phyloP scores from a whole-genome alignment of 2,113 vertebrate species.

The Cyprinodon tularosa region DNA sequence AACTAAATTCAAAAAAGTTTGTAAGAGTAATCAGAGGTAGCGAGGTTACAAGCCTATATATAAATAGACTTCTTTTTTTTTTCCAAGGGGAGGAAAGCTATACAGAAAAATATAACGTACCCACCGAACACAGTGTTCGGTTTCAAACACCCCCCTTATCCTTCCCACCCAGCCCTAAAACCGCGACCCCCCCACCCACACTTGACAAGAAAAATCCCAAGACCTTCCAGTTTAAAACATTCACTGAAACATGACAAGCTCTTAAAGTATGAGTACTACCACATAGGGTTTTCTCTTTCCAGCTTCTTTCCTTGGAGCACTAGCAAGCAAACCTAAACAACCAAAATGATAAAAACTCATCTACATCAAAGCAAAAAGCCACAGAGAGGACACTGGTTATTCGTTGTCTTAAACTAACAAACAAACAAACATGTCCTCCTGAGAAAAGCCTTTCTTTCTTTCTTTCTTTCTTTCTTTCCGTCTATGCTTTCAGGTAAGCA shows the following conservation, averaged over 20 bases:
- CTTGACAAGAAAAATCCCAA: conserved; percentile 77
- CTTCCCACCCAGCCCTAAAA: neutral
- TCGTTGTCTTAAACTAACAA: conserved; percentile 25
- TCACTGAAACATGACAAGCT: conserved; percentile 87
- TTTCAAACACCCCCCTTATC: conserved; percentile 77
- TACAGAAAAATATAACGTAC: conserved; percentile 84
- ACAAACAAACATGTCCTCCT: conserved; percentile 57
- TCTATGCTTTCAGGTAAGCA: conserved; percentile 71
- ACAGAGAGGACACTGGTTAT: conserved; percentile 44
- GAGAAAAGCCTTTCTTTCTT: conserved; percentile 45
- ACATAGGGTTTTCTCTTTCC: conserved; percentile 74
- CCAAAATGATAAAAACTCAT: conserved; percentile 17
- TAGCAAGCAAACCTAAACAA: conserved; percentile 61
- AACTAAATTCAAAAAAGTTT: conserved; percentile 85
- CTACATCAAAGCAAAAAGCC: conserved; percentile 37
- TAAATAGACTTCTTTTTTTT: conserved; percentile 76
- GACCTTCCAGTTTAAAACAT: conserved; percentile 90
- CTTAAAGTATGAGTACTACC: conserved; percentile 90
- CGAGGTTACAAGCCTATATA: conserved; percentile 85
- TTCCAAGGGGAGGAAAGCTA: conserved; percentile 86
- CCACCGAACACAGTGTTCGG: conserved; percentile 81
- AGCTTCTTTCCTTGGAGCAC: conserved; percentile 50
- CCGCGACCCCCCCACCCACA: conserved; percentile 49
- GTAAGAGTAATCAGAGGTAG: conserved; percentile 94
- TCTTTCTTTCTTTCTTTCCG: conserved; percentile 29